Percentiles rank a stretch among this genome's conserved stretches.
phyloP scores from a whole-genome alignment of 2,113 vertebrate species.

The Alaudala cheleensis region DNA sequence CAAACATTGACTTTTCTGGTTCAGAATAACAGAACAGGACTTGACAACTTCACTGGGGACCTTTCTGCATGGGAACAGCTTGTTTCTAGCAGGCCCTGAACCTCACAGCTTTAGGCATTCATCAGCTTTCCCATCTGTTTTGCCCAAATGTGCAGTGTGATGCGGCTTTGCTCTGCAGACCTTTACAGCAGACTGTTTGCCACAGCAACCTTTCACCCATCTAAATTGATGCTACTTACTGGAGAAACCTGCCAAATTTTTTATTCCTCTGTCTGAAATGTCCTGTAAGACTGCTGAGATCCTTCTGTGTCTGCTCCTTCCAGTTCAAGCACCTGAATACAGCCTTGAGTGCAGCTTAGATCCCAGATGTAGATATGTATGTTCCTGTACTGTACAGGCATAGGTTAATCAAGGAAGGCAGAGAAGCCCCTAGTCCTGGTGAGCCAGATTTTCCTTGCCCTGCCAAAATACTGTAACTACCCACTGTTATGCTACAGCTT shows the following conservation, averaged over 20 bases:
- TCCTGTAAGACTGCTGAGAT: background rate
- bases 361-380: too few relatives aligned
- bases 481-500: background rate
- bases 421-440: background rate
- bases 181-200: background rate
- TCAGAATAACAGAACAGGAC: background rate
- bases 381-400: background rate
- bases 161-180: background rate
- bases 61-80: background rate
- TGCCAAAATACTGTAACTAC: background rate
- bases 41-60: background rate
- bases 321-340: background rate
- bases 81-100: background rate
- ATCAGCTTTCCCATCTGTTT: background rate
- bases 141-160: background rate
- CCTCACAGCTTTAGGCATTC: background rate
- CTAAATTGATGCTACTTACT: background rate
- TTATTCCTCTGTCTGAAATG: background rate
- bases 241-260: background rate
- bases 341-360: background rate
- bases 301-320: background rate
- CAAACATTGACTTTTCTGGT: slow-evolving; percentile 1
- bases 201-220: background rate
- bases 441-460: background rate
- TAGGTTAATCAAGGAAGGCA: background rate